phyloP scores from a whole-genome alignment of 2,113 vertebrate genomes.

The Bubo bubo region DNA sequence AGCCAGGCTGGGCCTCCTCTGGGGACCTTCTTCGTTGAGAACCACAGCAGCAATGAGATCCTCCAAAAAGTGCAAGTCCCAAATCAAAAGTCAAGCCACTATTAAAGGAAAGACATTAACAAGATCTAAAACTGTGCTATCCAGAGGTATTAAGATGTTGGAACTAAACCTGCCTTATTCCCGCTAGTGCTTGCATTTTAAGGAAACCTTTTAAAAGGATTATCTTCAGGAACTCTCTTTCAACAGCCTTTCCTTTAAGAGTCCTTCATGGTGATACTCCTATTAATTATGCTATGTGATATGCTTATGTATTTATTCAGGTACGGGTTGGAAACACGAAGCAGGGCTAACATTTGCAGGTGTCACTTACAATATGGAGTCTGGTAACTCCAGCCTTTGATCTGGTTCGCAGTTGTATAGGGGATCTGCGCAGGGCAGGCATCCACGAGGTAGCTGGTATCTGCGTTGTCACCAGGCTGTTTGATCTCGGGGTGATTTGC shows the following conservation, averaged over 20 bases:
- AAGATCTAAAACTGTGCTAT: not conserved
- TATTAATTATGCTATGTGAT: constrained; percentile 28
- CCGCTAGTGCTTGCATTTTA: constrained; percentile 1
- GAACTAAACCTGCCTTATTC: constrained; percentile 46
- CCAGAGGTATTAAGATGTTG: constrained; percentile 26
- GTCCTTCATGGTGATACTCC: not conserved
- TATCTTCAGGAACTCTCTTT: constrained; percentile 49
- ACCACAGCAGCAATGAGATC: not conserved
- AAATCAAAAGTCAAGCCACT: constrained; percentile 7
- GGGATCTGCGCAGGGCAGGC: not conserved
- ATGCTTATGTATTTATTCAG: constrained; percentile 37
- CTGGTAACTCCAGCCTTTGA: not conserved
- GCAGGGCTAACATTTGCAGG: not conserved
- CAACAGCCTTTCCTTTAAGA: constrained; percentile 44
- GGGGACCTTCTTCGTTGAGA: not conserved
- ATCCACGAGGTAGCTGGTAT: not conserved
- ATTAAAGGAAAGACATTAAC: not conserved
- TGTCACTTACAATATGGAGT: not conserved
- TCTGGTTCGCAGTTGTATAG: fast-evolving
- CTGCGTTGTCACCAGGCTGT: not conserved
- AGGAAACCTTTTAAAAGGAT: constrained; percentile 42
- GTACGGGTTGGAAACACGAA: not conserved
- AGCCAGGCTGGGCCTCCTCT: not conserved
- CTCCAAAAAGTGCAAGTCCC: not conserved
- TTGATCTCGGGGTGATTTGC: not conserved